These are phyloP conservation scores for Nowickia ferox DNA, from an alignment of 2,888 invertebrate genomes.

Conservation along the genomic window DNA sequence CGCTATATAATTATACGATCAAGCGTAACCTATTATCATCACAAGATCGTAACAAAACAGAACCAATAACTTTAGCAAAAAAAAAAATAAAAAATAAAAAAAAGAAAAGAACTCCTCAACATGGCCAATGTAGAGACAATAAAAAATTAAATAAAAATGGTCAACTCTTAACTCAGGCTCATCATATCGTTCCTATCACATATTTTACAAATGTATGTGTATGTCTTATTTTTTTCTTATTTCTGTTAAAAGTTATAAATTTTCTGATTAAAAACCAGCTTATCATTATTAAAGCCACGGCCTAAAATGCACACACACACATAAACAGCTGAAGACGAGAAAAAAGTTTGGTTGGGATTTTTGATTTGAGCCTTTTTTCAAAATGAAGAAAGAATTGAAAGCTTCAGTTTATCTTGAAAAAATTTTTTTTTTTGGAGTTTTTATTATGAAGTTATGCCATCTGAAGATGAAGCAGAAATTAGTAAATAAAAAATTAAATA, in stretches of 20 bases:
- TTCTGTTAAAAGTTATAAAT: constrained; percentile 78
- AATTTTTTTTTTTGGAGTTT: constrained; percentile 11
- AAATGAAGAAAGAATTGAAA: constrained; percentile 57
- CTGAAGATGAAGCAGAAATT: constrained; percentile 34
- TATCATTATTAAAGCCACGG: constrained; percentile 79
- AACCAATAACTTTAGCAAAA: constrained; percentile 5
- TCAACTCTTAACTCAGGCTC: constrained; percentile 60
- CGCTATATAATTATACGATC: constrained; percentile 82
- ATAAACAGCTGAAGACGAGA: neutral
- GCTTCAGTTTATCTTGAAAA: constrained; percentile 16
- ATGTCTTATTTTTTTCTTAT: constrained; percentile 34
- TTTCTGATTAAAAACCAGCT: constrained; percentile 83
- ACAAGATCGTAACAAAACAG: constrained; percentile 22
- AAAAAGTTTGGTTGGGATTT: constrained; percentile 24
- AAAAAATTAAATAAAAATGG: constrained; percentile 43
- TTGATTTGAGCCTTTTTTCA: constrained; percentile 51
- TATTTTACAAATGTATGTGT: constrained; percentile 36
- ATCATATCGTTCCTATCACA: constrained; percentile 40
- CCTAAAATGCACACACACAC: constrained; percentile 39
- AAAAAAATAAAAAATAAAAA: no score
- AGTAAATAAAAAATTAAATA: constrained; percentile 16
- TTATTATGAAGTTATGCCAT: constrained; percentile 63
- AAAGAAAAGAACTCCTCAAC: neutral
- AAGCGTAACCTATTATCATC: constrained; percentile 82
- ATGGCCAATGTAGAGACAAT: constrained; percentile 21